Evolutionary conservation across 2,888 invertebrate genomes (phyloP), one percentile per base, ranked within the genome.

Genomic region (Tolmerus cingulatus): DNA sequence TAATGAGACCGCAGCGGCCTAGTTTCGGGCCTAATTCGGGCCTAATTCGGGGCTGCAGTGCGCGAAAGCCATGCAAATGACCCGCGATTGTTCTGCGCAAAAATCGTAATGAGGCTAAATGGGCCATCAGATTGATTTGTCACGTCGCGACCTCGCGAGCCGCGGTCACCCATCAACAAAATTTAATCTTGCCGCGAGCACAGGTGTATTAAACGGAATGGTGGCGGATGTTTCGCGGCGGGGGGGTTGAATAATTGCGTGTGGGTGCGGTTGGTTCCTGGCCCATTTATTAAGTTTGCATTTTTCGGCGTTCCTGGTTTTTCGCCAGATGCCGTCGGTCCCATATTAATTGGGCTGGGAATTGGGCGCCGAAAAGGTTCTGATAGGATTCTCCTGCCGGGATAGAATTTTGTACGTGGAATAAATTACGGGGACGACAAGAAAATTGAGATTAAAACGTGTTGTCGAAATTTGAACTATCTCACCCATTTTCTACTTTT

Each of bases 41-140:
- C n/a, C n/a, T n/a, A n/a, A n/a, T n/a, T n/a, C n/a, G n/a, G 40
- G 8, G 9, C n/a, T 77, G 37, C 23, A 37, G 40, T 46, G 78
- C 43, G 40, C 43, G 40, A 43, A 40, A 2, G 43, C 23, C 78
- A 78, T 78, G 78, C 78, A 43, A 78, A 78, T 78, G 23, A 5
- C 78, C 37, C 37, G 37, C 8, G 9, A 78, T 78, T 78, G 23
- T 43, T 37, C 14, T 43, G 78, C n/a, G 14, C n/a, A 76, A 78
- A 77, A 78, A 78, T 78, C 34, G 51, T 40, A 78, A 78, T 78
- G 37, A 23, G 78, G 78, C 78, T 78, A 78, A 78, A 78, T 78
- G 78, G 43, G 78, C 43, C 37, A 78, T 78, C 78, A 78, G 43
- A 23, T 40, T 78, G 78, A 40, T 78, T 78, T 78, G 78, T 43